Base-by-base conservation (phyloP, 2,888 invertebrate species). In the Drosophila subquinaria region DNA sequence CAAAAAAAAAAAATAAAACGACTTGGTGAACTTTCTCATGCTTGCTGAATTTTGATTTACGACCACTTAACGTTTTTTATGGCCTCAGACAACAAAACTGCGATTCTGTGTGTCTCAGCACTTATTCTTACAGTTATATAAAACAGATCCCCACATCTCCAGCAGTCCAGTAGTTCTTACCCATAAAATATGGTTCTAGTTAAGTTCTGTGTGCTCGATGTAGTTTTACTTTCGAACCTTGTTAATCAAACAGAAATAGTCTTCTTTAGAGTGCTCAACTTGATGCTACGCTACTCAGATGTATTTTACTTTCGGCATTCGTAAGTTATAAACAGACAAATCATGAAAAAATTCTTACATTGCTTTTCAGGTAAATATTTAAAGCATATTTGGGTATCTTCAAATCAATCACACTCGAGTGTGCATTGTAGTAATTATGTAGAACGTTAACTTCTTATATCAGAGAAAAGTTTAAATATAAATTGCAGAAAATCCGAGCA, bases 31-130 rank as follows among this genome's bases (percentile, higher is more conserved):
- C 73, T 84, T 86, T 86, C 60, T 67, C 66, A 76, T 78, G 69
- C 81, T 76, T 42, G 73, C 76, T 70, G 72, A 86, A 76, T 88
- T 88, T 88, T 84, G 83, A 84, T 84, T 84, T 84, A 84, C 87
- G 87, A 87, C 89, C 83, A 88, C 83, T 84, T 84, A 87, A 87
- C 76, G 84, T 84, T 88, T 86, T 83, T 84, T 88, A 84, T 83
- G 76, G 69, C 57, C 61, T 52, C 78, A 38, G 66, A 77, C 76
- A 74, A 65, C 69, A 75, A 75, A 69, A 80, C 53, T 56, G 61
- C 64, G 75, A 74, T 77, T 79, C 59, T 73, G 62, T 75, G 43
- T 61, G 59, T 53, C 47, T 43, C 59, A 60, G 69, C 68, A 56
- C 69, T 60, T 69, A 70, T 63, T 55, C 56, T 51, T 42, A 70